These are phyloP conservation scores for Artemia sinica DNA, from an alignment of 2,888 invertebrate genomes.

Conservation along the genomic window DNA sequence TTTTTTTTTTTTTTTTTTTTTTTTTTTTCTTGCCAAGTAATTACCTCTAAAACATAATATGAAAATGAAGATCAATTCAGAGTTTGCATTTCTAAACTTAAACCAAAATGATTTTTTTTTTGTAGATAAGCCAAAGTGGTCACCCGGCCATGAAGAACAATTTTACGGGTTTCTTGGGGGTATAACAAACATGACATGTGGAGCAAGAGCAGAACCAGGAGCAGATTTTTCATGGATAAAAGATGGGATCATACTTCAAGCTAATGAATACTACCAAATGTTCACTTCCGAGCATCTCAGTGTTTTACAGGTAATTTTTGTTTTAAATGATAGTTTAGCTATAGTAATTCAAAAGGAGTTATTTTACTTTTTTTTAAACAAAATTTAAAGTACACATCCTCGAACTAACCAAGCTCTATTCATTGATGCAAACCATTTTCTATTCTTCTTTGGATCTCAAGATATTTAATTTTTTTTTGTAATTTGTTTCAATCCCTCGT, in stretches of 20 bases:
- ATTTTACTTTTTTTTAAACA: neutral
- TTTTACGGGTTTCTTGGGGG: slow-evolving; percentile 39
- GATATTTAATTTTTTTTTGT: too few relatives aligned
- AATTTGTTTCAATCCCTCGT: too few relatives aligned
- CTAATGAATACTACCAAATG: slow-evolving; percentile 25
- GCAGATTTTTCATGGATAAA: slow-evolving; percentile 39
- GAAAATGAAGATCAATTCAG: too few relatives aligned
- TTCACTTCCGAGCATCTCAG: slow-evolving; percentile 26
- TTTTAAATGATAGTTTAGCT: slow-evolving; percentile 6
- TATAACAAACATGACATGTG: slow-evolving; percentile 41
- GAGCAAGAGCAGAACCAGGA: slow-evolving; percentile 39
- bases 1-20: too few relatives aligned
- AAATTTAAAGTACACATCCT: neutral
- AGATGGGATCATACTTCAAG: slow-evolving; percentile 27
- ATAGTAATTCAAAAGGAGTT: neutral
- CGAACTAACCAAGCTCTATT: neutral
- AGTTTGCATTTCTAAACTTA: neutral
- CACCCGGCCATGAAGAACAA: slow-evolving; percentile 23
- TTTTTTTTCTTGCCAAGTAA: too few relatives aligned
- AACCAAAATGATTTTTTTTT: neutral
- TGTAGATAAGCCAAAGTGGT: slow-evolving; percentile 28
- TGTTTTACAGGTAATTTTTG: slow-evolving; percentile 27
- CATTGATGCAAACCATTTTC: too few relatives aligned
- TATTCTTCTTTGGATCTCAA: too few relatives aligned
- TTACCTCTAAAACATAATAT: neutral